Evolutionary conservation across 2,888 invertebrate genomes (phyloP).

Genomic region (Eilema griseolum): DNA sequence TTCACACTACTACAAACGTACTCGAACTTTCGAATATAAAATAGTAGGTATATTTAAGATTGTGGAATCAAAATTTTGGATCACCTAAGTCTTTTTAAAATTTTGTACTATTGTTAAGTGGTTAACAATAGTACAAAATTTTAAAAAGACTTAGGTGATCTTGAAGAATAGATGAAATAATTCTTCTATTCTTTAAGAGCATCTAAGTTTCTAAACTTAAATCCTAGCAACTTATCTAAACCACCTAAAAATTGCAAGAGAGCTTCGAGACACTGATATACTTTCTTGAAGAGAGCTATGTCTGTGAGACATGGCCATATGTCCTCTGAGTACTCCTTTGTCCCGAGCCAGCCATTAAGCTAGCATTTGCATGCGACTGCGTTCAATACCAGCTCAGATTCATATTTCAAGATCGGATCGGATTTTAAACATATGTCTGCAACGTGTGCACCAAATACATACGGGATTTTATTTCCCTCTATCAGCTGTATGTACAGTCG

Average conservation of each 20-base stretch:
- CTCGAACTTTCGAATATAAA: too few relatives aligned
- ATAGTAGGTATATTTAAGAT: too few relatives aligned
- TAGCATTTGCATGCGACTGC: constrained; percentile 43
- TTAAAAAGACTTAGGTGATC: too few relatives aligned
- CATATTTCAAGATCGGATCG: constrained; percentile 30
- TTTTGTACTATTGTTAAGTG: too few relatives aligned
- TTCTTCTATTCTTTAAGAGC: not conserved
- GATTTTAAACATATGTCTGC: constrained; percentile 30
- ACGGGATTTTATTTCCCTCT: not conserved
- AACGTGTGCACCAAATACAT: constrained; percentile 9
- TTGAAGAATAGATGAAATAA: too few relatives aligned
- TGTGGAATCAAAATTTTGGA: too few relatives aligned
- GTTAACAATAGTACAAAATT: not conserved
- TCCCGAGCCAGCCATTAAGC: constrained; percentile 29
- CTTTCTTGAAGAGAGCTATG: constrained; percentile 17
- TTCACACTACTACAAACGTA: too few relatives aligned
- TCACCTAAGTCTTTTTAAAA: too few relatives aligned
- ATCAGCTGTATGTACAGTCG: too few relatives aligned
- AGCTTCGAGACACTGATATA: constrained; percentile 23
- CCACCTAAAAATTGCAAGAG: not conserved
- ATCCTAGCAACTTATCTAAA: not conserved
- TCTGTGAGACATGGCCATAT: constrained; percentile 27
- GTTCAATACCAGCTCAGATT: constrained; percentile 32
- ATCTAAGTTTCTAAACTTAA: not conserved
- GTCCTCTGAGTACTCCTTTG: constrained; percentile 22